Evolutionary conservation across 2,888 invertebrate genomes (phyloP).

Genomic region (Pomacea canaliculata): DNA sequence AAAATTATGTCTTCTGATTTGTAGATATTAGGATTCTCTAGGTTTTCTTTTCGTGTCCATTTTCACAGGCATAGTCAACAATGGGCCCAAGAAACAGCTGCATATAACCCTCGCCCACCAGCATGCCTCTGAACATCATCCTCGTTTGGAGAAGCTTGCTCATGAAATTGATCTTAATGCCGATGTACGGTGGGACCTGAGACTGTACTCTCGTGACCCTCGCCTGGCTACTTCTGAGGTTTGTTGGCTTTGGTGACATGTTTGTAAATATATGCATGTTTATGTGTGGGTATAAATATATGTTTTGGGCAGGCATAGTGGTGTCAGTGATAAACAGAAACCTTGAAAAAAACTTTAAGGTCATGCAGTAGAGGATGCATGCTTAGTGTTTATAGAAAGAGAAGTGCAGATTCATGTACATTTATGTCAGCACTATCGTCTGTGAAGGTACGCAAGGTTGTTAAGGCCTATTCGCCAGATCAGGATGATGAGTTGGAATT

Average conservation of each 20-base stretch:
- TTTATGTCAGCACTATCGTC: background rate
- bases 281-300: background rate
- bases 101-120: conserved; percentile 92
- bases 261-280: background rate
- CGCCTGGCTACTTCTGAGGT: conserved; percentile 60
- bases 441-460: conserved; percentile 71
- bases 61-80: conserved; percentile 68
- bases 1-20: too few relatives aligned
- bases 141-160: conserved; percentile 80
- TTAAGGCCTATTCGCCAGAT: conserved; percentile 56
- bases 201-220: conserved; percentile 86
- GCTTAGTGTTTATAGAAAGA: too few relatives aligned
- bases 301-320: too few relatives aligned
- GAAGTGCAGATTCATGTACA: too few relatives aligned
- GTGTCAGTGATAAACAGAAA: too few relatives aligned
- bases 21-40: too few relatives aligned
- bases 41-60: background rate
- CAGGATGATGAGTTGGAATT: conserved; percentile 85
- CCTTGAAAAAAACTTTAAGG: too few relatives aligned
- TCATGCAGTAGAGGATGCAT: too few relatives aligned
- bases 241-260: background rate
- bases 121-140: conserved; percentile 81
- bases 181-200: conserved; percentile 84
- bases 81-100: conserved; percentile 86
- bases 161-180: conserved; percentile 79